Conservation (phyloP, 1,140 invertebrate genomes). For the Aphis gossypii region DNA sequence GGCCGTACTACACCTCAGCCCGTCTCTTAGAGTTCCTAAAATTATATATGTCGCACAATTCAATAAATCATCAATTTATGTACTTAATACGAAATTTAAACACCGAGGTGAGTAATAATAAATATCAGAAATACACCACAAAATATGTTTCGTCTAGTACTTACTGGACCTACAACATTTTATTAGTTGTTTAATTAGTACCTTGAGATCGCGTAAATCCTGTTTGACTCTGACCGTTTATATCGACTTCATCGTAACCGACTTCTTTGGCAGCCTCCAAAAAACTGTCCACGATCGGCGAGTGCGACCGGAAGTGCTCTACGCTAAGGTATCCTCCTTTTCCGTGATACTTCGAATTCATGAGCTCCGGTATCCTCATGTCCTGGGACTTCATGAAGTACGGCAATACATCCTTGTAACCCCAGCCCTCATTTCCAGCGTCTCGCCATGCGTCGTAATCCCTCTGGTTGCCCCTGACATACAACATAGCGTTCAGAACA, state of each 20-base stretch:
- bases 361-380: slow-evolving; percentile 70
- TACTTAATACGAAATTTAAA: neutral
- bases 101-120: neutral
- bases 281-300: slow-evolving; percentile 72
- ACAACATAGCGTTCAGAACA: slow-evolving; percentile 88
- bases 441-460: slow-evolving; percentile 86
- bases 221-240: slow-evolving; percentile 78
- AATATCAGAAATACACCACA: neutral
- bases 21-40: slow-evolving; percentile 79
- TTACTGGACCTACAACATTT: neutral
- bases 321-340: slow-evolving; percentile 73
- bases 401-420: slow-evolving; percentile 79
- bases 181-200: neutral
- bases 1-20: slow-evolving; percentile 70
- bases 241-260: slow-evolving; percentile 75
- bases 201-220: slow-evolving; percentile 68
- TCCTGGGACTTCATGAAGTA: slow-evolving; percentile 82
- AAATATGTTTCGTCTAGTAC: neutral
- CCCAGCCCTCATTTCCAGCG: slow-evolving; percentile 75
- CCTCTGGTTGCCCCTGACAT: slow-evolving; percentile 80
- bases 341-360: slow-evolving; percentile 73
- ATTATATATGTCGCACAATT: neutral
- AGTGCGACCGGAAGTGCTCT: slow-evolving; percentile 71
- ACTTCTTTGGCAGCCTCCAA: slow-evolving; percentile 74
- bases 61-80: neutral